Base-by-base conservation (phyloP, 1,140 invertebrate genomes). In the Leguminivora glycinivorella region DNA sequence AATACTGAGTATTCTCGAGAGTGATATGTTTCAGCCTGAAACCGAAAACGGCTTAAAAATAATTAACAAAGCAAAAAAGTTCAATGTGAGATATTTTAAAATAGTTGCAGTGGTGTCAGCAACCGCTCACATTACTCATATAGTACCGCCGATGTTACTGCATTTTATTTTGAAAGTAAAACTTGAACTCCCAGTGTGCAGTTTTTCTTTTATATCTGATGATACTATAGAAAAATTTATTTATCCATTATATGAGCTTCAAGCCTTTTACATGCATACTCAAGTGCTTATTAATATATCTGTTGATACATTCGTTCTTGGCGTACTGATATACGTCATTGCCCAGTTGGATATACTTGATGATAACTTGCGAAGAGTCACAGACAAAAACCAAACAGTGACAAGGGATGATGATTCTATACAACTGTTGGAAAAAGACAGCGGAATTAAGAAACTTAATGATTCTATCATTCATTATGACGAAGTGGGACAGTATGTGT, bases 311-410 rank as follows among this genome's bases (percentile, higher is more conserved):
- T 87, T 84, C 73, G 76, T 90, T 68, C 56, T 87, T 68, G 85
- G 84, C 14, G 22, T 88, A 12, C 78, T 87, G 71, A 83, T 87
- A 72, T 76, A 84, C 25, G 25, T 71, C 0, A 84, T 85, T 52
- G 81, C 88, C 6, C 86, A 90, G 60, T 73, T 90, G 25, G 80
- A 87, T 56, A 79, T 90, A 68, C 73, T 88, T 25, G 78, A 81
- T 66, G 68, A 77, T 7, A 87, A 83, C 34, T 58, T 89, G 17
- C 70, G 66, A 38, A 79, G 63, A 34, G 56, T 85, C 31, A 79
- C 80, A 12, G 70, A 70, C 26, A 24, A 67, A 56, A 24, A 47
- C 9, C 52, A 38, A 40, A 72, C 38, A 34, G 56, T 34, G 7
- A 17, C 25, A 31, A 6, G n/a, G 19, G 22, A 2, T 17, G 14